These are phyloP conservation scores for Brachionus rubens DNA, from an alignment of 1,140 invertebrate species.

Conservation along the genomic window DNA sequence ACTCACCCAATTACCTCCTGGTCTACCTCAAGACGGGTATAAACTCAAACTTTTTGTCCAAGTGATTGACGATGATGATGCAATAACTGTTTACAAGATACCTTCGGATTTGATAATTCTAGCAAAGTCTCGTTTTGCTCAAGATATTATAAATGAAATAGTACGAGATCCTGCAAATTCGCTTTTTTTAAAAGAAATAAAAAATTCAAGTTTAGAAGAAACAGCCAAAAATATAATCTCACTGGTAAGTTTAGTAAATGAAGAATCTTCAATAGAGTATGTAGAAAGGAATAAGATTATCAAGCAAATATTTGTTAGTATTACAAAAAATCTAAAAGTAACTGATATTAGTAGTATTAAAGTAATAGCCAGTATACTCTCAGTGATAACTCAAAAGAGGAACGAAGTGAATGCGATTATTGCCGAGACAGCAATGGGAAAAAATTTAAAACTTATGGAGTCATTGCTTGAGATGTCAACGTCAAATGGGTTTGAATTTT, in stretches of 20 bases:
- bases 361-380: not conserved
- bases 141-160: not conserved
- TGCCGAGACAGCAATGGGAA: not conserved
- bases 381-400: not conserved
- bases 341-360: constrained; percentile 27
- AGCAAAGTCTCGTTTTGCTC: not conserved
- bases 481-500: constrained; percentile 1
- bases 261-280: not conserved
- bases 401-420: not conserved
- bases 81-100: not conserved
- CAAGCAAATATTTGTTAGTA: not conserved
- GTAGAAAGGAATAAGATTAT: not conserved
- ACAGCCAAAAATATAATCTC: not conserved
- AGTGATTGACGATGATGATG: constrained; percentile 28
- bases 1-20: not conserved
- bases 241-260: not conserved
- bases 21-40: not conserved
- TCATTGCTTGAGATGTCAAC: not conserved
- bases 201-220: not conserved
- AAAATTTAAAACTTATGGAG: not conserved
- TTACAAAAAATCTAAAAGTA: not conserved
- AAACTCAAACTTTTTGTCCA: constrained; percentile 24
- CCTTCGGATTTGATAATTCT: not conserved
- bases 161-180: not conserved
- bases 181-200: not conserved